These are phyloP conservation scores for Hafferia zeledoni DNA, from an alignment of 2,797 vertebrate genomes.

Conservation along the genomic window DNA sequence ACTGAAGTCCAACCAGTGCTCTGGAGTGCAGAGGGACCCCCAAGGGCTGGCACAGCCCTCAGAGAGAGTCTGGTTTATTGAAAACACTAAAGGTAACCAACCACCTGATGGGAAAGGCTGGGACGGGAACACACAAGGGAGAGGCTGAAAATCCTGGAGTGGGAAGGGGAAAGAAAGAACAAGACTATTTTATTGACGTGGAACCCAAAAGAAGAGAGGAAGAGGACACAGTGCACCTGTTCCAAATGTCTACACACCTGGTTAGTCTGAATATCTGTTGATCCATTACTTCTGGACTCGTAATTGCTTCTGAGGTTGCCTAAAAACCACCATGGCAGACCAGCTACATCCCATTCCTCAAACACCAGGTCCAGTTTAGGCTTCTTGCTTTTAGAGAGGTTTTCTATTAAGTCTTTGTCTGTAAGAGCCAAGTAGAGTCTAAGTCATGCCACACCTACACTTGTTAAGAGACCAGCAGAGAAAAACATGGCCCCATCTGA, in stretches of 20 bases:
- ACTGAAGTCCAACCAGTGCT: not conserved
- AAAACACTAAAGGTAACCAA: not conserved
- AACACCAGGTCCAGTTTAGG: slow-evolving; percentile 90
- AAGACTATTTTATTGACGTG: not conserved
- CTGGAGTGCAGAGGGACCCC: not conserved
- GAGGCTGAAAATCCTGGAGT: not conserved
- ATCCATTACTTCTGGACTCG: slow-evolving; percentile 91
- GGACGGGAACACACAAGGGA: not conserved
- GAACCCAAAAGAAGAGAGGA: not conserved
- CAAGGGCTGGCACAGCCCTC: not conserved
- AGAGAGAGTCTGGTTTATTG: not conserved
- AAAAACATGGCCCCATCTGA: not conserved
- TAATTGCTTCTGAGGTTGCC: slow-evolving; percentile 94
- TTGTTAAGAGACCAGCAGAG: not conserved
- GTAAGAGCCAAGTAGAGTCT: slow-evolving; percentile 60
- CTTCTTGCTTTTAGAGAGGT: slow-evolving; percentile 85
- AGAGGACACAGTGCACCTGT: not conserved
- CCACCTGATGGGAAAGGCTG: not conserved
- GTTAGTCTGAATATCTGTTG: slow-evolving; percentile 96
- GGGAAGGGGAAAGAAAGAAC: not conserved
- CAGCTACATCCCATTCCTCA: slow-evolving; percentile 95
- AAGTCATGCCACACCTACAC: not conserved
- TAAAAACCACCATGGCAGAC: slow-evolving; percentile 98
- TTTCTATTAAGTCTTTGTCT: slow-evolving; percentile 78
- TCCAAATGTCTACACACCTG: slow-evolving; percentile 82